phyloP scores from a whole-genome alignment of 2,888 invertebrate species.

The Amphipoea oculea region DNA sequence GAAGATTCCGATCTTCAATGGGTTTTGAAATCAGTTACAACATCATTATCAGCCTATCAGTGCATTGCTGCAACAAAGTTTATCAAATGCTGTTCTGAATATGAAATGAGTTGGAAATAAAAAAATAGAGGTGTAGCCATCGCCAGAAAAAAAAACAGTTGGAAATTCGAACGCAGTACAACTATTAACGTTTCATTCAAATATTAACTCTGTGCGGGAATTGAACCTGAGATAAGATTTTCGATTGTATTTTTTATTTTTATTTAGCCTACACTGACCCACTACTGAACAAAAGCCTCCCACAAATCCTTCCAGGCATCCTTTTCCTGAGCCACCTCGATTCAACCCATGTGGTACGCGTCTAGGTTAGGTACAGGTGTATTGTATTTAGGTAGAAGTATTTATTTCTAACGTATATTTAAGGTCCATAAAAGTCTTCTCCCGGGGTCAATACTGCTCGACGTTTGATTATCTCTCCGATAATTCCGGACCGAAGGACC shows the following conservation, averaged over 20 bases:
- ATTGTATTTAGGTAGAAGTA: background rate
- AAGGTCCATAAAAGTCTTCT: background rate
- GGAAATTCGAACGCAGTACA: background rate
- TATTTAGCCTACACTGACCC: background rate
- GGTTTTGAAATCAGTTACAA: slow-evolving; percentile 1
- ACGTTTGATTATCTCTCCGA: background rate
- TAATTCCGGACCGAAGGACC: slow-evolving; percentile 1
- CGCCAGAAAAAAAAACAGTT: background rate
- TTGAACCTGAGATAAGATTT: background rate
- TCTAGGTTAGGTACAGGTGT: background rate
- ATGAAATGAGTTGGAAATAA: background rate
- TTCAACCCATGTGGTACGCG: background rate
- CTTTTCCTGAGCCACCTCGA: background rate
- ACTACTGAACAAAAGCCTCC: background rate
- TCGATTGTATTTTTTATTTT: background rate
- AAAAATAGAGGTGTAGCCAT: background rate
- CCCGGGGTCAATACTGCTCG: background rate
- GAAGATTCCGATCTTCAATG: slow-evolving; percentile 9
- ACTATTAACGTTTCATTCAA: background rate
- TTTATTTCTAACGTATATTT: background rate
- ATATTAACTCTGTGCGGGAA: no score
- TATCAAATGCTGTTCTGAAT: background rate
- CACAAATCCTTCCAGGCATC: background rate
- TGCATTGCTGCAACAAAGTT: background rate
- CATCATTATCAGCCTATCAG: background rate